Base-by-base conservation (phyloP, 2,113 vertebrate species). In the Dasyornis broadbenti region DNA sequence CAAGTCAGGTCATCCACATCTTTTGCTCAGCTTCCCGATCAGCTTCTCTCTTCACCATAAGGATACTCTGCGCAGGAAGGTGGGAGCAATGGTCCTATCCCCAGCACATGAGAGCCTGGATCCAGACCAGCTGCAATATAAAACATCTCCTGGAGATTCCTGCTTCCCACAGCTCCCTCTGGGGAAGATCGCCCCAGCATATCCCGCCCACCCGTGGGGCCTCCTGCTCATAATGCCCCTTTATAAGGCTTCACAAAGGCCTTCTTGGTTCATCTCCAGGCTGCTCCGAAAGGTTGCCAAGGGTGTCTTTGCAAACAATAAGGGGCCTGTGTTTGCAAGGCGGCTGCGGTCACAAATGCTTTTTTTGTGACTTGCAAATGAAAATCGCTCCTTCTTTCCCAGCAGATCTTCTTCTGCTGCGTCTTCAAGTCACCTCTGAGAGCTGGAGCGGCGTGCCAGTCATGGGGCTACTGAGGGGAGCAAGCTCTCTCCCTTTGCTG, bases 201-300 rank as follows among this genome's bases (percentile, higher is more conserved):
- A 91, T 80, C 94, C 78, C 2, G 2, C 78, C 77, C 0, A 1
- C 57, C 72, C 0, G 0, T 27, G 71, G 50, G 94, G 85, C 81
- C 93, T 73, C 78, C 90, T 0, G 71, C 64, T 96, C 76, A 96
- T 91, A 96, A 96, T 86, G 92, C 64, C 64, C 76, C 65, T 97
- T 96, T 93, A 94, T 96, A 53, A 88, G 85, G 85, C 87, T 83
- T 95, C 90, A 97, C 96, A 96, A 96, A 97, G 85, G 82, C 88
- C 79, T 94, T 77, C 94, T 97, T 96, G 95, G 85, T 96, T 93
- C 85, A 27, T 44, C 33, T 89, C 94, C 95, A 96, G 93, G 85
- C 75, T 90, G 72, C 76, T 66, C 64, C 19, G 8, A 80, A 70
- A 81, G 90, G 92, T 88, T 95, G 95, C 95, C 96, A 96, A 93